Conservation (phyloP, 30 jellyfish, hydroid and myxozoan species). For the Turritopsis rubra region DNA sequence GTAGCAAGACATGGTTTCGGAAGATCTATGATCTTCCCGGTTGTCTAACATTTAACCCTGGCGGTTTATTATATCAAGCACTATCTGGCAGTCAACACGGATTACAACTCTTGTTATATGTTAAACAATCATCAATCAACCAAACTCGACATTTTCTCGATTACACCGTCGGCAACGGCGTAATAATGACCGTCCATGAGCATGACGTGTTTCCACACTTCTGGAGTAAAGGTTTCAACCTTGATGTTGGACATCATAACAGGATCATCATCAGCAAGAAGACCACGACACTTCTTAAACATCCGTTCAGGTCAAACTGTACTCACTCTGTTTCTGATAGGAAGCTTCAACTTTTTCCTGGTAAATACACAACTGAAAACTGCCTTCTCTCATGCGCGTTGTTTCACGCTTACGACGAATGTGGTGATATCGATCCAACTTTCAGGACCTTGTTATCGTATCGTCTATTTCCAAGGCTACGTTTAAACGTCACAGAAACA, state of each 20-base stretch:
- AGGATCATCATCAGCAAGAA: background rate
- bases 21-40: background rate
- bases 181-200: slow-evolving; percentile 5
- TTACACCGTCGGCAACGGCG: background rate
- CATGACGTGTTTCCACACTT: slow-evolving; percentile 4
- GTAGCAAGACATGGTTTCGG: slow-evolving; percentile 1
- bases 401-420: background rate
- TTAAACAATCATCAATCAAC: background rate
- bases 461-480: background rate
- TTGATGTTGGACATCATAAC: slow-evolving; percentile 8
- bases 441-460: background rate
- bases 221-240: slow-evolving; percentile 12
- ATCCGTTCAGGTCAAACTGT: background rate
- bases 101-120: background rate
- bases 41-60: slow-evolving; percentile 3
- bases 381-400: background rate
- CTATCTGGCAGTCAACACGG: slow-evolving; percentile 6
- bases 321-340: background rate
- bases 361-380: background rate
- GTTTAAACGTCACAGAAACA: background rate
- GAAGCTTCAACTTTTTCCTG: background rate
- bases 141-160: background rate
- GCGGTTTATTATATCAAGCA: slow-evolving; percentile 12
- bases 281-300: background rate
- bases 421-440: slow-evolving; percentile 5